phyloP scores from a whole-genome alignment of 2,797 vertebrate genomes.

The Nasua narica region DNA sequence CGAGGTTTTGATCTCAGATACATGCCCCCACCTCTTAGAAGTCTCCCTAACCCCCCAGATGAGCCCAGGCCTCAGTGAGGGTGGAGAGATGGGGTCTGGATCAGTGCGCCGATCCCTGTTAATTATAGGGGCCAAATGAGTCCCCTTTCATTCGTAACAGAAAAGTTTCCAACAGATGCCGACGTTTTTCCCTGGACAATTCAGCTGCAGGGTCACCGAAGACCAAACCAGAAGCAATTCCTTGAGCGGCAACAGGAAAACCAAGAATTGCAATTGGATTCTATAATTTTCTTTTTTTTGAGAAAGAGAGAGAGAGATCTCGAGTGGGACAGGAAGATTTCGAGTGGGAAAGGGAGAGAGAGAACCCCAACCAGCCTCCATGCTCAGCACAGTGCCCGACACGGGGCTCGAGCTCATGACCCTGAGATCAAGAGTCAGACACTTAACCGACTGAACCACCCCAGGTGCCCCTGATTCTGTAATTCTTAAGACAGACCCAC shows the following conservation, averaged over 20 bases:
- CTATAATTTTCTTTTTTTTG: background rate
- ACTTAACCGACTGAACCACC: background rate
- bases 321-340: background rate
- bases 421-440: background rate
- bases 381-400: background rate
- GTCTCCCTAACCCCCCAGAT: background rate
- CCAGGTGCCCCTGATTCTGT: background rate
- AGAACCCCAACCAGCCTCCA: background rate
- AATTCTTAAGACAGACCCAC: background rate
- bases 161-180: background rate
- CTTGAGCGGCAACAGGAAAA: background rate
- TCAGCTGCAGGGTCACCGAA: background rate
- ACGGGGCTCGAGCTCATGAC: background rate
- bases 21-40: background rate
- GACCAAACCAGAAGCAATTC: background rate
- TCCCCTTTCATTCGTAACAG: background rate
- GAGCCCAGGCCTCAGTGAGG: background rate
- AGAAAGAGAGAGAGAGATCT: background rate
- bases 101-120: background rate
- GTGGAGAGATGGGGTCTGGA: background rate
- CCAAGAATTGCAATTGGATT: background rate
- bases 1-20: background rate
- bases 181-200: background rate
- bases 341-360: background rate
- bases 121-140: too few relatives aligned